These are phyloP conservation scores for Apostichopus californicus DNA, from an alignment of 35 echinoderm and acorn worm genomes.

Conservation along the genomic window DNA sequence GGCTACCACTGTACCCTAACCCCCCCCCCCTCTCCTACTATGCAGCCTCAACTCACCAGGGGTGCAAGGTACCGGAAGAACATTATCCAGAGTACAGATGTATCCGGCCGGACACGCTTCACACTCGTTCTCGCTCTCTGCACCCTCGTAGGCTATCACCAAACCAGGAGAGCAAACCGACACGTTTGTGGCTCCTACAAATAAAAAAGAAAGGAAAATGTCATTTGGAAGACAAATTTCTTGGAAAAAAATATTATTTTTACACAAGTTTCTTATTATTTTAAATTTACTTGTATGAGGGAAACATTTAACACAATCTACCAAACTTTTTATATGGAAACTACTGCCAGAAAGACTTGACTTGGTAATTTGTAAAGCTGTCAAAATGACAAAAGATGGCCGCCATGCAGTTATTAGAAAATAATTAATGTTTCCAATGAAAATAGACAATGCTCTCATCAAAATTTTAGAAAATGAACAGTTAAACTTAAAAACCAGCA, in stretches of 20 bases:
- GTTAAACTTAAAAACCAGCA: neutral
- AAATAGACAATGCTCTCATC: no score
- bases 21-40: no score
- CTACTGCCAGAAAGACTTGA: no score
- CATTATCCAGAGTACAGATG: conserved; percentile 78
- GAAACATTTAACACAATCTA: no score
- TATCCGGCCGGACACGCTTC: conserved; percentile 90
- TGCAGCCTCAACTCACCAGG: conserved; percentile 62
- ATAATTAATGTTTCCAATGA: no score
- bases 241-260: neutral
- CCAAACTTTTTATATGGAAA: no score
- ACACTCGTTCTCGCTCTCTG: conserved; percentile 76
- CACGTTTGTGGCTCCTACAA: conserved; percentile 76
- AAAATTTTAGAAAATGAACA: no score
- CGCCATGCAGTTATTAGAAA: no score
- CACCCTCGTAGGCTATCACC: conserved; percentile 80
- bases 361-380: no score
- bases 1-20: neutral
- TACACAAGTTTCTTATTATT: no score
- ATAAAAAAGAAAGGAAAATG: neutral
- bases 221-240: neutral
- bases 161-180: conserved; percentile 74
- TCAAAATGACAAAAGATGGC: no score
- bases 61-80: conserved; percentile 74
- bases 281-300: no score